Conservation (phyloP, 2,888 invertebrate genomes). For the Amblyjoppa proteus region DNA sequence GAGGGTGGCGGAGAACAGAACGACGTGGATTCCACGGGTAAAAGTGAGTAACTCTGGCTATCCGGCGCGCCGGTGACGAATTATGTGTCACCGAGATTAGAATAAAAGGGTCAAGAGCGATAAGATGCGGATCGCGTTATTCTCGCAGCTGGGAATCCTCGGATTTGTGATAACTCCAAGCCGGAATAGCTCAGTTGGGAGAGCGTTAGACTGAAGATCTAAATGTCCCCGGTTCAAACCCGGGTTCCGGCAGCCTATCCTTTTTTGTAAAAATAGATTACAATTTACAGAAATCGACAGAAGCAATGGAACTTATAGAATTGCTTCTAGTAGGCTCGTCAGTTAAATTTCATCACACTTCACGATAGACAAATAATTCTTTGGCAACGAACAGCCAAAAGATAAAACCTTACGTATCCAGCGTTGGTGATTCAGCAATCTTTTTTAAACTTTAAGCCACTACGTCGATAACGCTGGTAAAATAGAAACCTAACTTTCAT, state of each 20-base stretch:
- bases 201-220: no score
- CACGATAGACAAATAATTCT: neutral
- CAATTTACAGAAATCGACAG: neutral
- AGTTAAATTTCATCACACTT: neutral
- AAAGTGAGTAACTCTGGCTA: neutral
- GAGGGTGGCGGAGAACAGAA: slow-evolving; percentile 3
- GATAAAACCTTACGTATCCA: neutral
- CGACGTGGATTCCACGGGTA: slow-evolving; percentile 9
- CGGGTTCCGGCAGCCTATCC: no score
- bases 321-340: neutral
- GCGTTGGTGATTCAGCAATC: neutral
- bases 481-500: neutral
- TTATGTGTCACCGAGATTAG: slow-evolving; percentile 22
- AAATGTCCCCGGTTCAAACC: neutral
- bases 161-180: neutral
- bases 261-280: neutral
- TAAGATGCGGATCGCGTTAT: neutral
- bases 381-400: neutral
- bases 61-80: neutral
- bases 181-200: no score
- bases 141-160: neutral
- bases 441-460: neutral
- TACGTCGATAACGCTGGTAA: neutral
- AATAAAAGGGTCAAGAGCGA: slow-evolving; percentile 25
- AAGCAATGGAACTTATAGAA: no score